Base-by-base conservation (phyloP, 2,797 vertebrate species). In the Chloroceryle amazona region DNA sequence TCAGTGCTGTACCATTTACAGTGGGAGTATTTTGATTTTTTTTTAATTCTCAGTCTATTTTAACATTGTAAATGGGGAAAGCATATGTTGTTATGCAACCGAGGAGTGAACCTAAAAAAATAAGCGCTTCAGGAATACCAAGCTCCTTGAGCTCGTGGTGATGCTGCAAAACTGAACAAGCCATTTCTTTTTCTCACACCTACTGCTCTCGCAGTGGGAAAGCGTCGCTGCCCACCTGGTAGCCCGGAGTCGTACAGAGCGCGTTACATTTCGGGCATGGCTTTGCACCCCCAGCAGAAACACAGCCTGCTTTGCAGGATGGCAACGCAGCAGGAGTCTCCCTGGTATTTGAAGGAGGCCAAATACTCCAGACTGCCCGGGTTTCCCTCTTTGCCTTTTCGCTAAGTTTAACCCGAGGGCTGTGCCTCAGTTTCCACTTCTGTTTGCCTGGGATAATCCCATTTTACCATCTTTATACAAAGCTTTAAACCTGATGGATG, bases 21-120 rank as follows among this genome's bases (percentile, higher is more conserved):
- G 91, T 81, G 66, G 83, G 60, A 95, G 73, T 49, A 17, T 6
- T 33, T 81, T 80, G 28, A 51, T 28, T 16, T 7, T 13, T 67
- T 66, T 29, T 33, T 33, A 2, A 23, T 70, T 46, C 80, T 73
- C 1, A 0, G 11, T 52, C 91, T 94, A 55, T 86, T 93, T 91
- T 76, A 90, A 63, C 22, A 3, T 31, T 54, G 37, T 61, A 94
- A 88, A 96, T 13, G 89, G 76, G 65, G 66, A 89, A 95, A 93
- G 19, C 81, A 65, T 86, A 82, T 92, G 95, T 61, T 94, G 82
- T 92, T 95, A 81, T 57, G 44, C 35, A 96, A 90, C 55, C 49
- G 26, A 74, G 52, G 42, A 84, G 57, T 15, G 33, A 90, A 63
- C 46, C 49, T 67, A 20, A 86, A 91, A 86, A 88, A 90, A 76